These are phyloP conservation scores for Steinernema feltiae DNA, from an alignment of 1,140 invertebrate species.

Conservation along the genomic window DNA sequence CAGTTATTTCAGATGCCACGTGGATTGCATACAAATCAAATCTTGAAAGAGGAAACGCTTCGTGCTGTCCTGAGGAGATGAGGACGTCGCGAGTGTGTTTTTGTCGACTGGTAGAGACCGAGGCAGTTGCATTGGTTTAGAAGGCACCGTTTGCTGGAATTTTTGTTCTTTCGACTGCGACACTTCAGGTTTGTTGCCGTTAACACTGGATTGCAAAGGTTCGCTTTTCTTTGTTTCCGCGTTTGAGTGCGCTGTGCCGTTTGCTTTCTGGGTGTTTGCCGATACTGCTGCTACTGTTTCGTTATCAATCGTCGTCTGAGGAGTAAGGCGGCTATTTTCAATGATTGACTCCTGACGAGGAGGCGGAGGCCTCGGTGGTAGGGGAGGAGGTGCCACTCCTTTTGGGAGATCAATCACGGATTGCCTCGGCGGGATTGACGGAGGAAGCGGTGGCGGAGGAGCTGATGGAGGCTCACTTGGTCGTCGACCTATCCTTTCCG, in stretches of 20 bases:
- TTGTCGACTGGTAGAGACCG: not conserved
- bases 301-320: not conserved
- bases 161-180: not conserved
- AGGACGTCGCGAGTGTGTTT: not conserved
- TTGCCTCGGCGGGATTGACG: not conserved
- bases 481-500: not conserved
- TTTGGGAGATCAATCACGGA: not conserved
- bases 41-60: constrained; percentile 48
- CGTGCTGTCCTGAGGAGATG: constrained; percentile 26
- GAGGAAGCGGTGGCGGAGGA: constrained; percentile 40
- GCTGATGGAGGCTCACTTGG: constrained; percentile 24
- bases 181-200: not conserved
- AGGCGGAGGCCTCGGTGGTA: constrained; percentile 17
- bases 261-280: not conserved
- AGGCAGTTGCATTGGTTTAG: not conserved
- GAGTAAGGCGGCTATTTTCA: not conserved
- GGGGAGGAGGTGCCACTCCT: constrained; percentile 13
- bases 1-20: too few species aligned
- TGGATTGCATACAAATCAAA: constrained; percentile 37
- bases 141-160: not conserved
- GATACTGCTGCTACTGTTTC: too few species aligned
- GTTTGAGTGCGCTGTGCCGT: not conserved
- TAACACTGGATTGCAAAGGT: not conserved
- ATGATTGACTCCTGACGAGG: constrained; percentile 16
- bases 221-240: not conserved